These are phyloP conservation scores for Panthera tigris DNA, from an alignment of 2,113 vertebrate species.

Conservation along the genomic window DNA sequence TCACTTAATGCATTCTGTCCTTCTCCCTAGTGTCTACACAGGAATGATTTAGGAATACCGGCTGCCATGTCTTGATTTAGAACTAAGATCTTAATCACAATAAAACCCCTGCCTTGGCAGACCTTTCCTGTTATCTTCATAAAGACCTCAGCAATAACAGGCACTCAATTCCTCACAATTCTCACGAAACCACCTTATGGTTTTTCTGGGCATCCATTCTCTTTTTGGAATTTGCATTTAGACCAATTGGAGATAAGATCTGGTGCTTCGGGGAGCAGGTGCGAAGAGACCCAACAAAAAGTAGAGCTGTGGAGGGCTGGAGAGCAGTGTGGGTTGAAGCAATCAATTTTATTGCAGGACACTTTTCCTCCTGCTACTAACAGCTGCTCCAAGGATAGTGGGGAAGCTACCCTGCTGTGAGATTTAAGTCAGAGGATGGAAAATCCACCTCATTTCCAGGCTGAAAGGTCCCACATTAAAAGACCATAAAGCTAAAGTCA, in stretches of 20 bases:
- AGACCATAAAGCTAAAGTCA: conserved; percentile 73
- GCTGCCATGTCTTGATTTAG: conserved; percentile 80
- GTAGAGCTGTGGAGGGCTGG: conserved; percentile 58
- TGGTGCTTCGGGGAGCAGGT: conserved; percentile 76
- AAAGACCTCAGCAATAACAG: conserved; percentile 38
- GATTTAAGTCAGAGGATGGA: conserved; percentile 67
- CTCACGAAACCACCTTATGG: conserved; percentile 54
- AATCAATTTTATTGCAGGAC: conserved; percentile 78
- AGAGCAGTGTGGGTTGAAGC: conserved; percentile 65
- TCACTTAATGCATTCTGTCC: conserved; percentile 66
- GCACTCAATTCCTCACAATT: conserved; percentile 11
- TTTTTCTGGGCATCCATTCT: conserved; percentile 46
- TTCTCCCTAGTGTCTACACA: conserved; percentile 65
- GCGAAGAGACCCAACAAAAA: conserved; percentile 68
- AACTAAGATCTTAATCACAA: conserved; percentile 66
- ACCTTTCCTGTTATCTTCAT: conserved; percentile 69
- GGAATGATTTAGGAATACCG: conserved; percentile 73
- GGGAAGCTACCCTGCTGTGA: conserved; percentile 70
- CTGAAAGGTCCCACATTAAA: conserved; percentile 74
- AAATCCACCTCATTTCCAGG: conserved; percentile 71
- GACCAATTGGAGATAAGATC: conserved; percentile 59
- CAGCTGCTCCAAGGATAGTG: conserved; percentile 71
- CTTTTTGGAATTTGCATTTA: conserved; percentile 59
- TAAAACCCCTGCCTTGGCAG: conserved; percentile 48
- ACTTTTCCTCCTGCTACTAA: conserved; percentile 75